Evolutionary conservation across 2,888 invertebrate species (phyloP).

Genomic region (Drosophila yooni): DNA sequence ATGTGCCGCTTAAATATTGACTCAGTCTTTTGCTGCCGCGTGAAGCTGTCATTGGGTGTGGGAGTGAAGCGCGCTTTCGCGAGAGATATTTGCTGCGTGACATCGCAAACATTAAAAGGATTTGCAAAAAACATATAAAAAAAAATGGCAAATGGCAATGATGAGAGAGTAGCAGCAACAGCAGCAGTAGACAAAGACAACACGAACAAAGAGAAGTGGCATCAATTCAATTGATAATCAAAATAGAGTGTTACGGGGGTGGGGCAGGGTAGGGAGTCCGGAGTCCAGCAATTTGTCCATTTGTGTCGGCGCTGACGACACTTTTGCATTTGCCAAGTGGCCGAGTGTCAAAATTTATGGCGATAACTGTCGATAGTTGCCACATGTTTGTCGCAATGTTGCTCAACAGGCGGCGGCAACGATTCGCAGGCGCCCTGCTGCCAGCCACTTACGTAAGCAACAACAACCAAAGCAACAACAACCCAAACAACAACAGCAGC

Average conservation of each 20-base stretch:
- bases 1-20: slow-evolving; percentile 81
- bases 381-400: slow-evolving; percentile 68
- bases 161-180: slow-evolving; percentile 12
- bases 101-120: slow-evolving; percentile 84
- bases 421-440: slow-evolving; percentile 59
- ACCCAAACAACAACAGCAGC: slow-evolving; percentile 34
- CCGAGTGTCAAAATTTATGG: slow-evolving; percentile 81
- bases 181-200: slow-evolving; percentile 6
- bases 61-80: slow-evolving; percentile 23
- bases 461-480: slow-evolving; percentile 32
- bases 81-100: slow-evolving; percentile 82
- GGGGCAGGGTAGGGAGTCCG: neutral
- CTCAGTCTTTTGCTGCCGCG: slow-evolving; percentile 57
- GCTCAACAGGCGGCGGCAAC: slow-evolving; percentile 62
- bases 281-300: slow-evolving; percentile 70
- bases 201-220: neutral
- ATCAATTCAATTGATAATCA: slow-evolving; percentile 58
- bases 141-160: slow-evolving; percentile 33
- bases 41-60: slow-evolving; percentile 19
- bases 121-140: slow-evolving; percentile 73
- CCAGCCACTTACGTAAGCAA: slow-evolving; percentile 64
- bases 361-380: slow-evolving; percentile 78
- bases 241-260: slow-evolving; percentile 1
- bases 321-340: slow-evolving; percentile 72
- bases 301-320: slow-evolving; percentile 68